Percentiles rank a stretch among this genome's conserved stretches.
phyloP scores from a whole-genome alignment of 2,113 vertebrate genomes.

The Cepphus grylle region DNA sequence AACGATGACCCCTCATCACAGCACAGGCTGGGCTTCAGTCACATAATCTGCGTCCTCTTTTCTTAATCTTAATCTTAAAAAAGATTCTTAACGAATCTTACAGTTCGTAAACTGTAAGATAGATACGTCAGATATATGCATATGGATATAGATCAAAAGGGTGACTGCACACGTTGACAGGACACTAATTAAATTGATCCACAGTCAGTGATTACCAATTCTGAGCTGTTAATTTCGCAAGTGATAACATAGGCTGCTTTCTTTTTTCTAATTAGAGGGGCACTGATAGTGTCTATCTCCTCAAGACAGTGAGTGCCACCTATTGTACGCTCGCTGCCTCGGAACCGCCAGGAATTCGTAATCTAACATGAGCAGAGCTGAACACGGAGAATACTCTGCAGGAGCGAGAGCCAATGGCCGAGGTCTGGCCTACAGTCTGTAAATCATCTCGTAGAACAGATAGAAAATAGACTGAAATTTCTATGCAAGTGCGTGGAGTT shows the following conservation, averaged over 20 bases:
- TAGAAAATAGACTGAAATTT: neutral
- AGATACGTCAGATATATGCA: neutral
- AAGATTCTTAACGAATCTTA: no score
- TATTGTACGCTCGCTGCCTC: neutral
- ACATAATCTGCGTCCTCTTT: neutral
- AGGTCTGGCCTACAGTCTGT: neutral
- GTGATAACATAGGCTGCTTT: neutral
- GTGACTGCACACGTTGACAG: neutral
- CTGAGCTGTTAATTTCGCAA: neutral
- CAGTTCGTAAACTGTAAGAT: neutral
- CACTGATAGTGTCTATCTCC: neutral
- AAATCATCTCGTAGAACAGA: neutral
- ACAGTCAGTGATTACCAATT: neutral
- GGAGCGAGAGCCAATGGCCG: fast-evolving
- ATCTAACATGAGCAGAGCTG: fast-evolving
- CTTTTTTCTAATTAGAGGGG: neutral
- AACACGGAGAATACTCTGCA: neutral
- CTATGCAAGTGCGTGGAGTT: fast-evolving
- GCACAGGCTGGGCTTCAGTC: neutral
- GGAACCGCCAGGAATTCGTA: neutral
- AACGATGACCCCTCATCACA: neutral
- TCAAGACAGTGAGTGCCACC: slow-evolving; percentile 37
- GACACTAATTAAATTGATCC: slow-evolving; percentile 40
- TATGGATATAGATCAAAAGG: neutral
- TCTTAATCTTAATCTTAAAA: no score